These are phyloP conservation scores for Capromys pilorides DNA, from an alignment of 2,797 vertebrate species.

Conservation along the genomic window DNA sequence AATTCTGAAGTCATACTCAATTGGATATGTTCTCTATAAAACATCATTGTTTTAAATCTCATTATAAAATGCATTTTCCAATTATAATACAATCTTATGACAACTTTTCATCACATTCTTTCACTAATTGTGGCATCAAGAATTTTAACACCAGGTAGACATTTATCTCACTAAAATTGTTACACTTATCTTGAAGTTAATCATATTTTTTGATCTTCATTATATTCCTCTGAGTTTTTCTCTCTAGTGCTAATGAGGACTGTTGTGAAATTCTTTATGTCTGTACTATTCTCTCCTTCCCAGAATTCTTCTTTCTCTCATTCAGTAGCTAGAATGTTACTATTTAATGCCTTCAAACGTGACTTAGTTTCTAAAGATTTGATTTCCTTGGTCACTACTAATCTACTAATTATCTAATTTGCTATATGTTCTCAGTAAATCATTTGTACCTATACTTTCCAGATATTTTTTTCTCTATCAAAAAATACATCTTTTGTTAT, in stretches of 20 bases:
- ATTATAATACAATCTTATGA: background rate
- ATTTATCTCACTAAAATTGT: background rate
- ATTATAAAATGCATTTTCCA: background rate
- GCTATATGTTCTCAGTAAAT: background rate
- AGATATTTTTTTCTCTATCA: background rate
- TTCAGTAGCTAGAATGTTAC: background rate
- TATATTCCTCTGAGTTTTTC: background rate
- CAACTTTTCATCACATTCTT: background rate
- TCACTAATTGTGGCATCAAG: background rate
- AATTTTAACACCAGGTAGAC: background rate
- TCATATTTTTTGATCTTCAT: background rate
- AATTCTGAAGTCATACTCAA: background rate
- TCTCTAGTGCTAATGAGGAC: background rate
- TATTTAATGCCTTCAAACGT: background rate
- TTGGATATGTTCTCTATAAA: background rate
- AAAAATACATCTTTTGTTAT: background rate
- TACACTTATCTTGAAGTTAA: background rate
- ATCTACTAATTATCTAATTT: background rate
- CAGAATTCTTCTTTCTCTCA: background rate
- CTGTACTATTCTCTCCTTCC: accelerated
- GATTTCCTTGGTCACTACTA: background rate
- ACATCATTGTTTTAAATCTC: background rate
- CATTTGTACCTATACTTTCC: background rate
- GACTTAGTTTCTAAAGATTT: background rate
- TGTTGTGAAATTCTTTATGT: background rate